A percentile compares a stretch with the other conserved stretches of the same genome.
Conservation (phyloP, 1,140 invertebrate species). For the Cherax destructor region DNA sequence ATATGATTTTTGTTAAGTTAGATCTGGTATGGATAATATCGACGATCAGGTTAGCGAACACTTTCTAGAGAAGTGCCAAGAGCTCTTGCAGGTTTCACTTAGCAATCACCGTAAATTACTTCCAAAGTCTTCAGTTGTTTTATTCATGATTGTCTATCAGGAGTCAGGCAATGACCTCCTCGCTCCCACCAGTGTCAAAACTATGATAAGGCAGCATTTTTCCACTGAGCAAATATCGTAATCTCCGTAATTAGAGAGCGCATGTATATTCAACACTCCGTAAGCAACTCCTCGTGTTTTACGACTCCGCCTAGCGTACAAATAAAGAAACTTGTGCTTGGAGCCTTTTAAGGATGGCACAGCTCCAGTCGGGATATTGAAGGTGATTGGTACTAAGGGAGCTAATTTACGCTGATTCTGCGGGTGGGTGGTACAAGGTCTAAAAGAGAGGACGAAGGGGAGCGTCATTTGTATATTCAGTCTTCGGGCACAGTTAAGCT, state of each 20-base stretch:
- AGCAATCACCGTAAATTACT: conserved; percentile 42
- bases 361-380: neutral
- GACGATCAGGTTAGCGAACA: neutral
- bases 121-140: conserved; percentile 17
- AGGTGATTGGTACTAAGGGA: neutral
- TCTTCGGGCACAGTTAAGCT: neutral
- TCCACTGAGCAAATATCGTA: conserved; percentile 48
- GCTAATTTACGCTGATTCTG: neutral
- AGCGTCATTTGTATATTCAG: neutral
- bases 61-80: neutral
- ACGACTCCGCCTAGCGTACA: neutral
- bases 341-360: neutral
- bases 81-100: conserved; percentile 11
- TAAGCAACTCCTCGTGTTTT: conserved; percentile 26
- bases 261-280: conserved; percentile 48
- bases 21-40: neutral
- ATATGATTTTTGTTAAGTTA: neutral
- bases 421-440: neutral
- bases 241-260: conserved; percentile 29
- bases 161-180: neutral
- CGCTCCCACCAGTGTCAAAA: conserved; percentile 30
- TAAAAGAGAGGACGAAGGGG: neutral
- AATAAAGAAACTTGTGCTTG: neutral
- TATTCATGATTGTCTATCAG: conserved; percentile 44
- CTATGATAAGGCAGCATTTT: conserved; percentile 48